Percentiles rank a stretch among this genome's conserved stretches.
phyloP scores from a whole-genome alignment of 2,888 invertebrate species.

The Biston stratarius region DNA sequence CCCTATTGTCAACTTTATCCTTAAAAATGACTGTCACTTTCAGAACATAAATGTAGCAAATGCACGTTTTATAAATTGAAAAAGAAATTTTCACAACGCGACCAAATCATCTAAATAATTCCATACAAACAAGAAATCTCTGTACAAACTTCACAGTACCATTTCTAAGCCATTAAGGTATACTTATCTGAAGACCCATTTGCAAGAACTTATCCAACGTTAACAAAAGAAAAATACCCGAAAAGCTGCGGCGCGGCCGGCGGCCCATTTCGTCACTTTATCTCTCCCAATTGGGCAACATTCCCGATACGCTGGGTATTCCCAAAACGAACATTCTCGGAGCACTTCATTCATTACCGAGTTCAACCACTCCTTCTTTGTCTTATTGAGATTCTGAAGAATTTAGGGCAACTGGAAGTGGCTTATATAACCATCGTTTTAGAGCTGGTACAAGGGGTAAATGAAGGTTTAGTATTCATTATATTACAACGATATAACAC shows the following conservation, averaged over 20 bases:
- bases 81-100: too few species aligned
- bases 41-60: too few species aligned
- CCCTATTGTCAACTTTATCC: too few species aligned
- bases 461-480: neutral
- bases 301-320: conserved; percentile 56
- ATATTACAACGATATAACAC: too few species aligned
- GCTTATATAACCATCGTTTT: neutral
- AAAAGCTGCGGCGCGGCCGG: conserved; percentile 53
- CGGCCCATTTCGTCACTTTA: conserved; percentile 64
- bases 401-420: conserved; percentile 45
- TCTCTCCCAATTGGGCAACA: conserved; percentile 62
- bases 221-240: conserved; percentile 62
- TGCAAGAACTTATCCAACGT: conserved; percentile 26
- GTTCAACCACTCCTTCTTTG: conserved; percentile 55
- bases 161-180: conserved; percentile 24
- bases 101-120: neutral
- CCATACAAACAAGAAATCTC: neutral
- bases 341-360: conserved; percentile 68
- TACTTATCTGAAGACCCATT: conserved; percentile 32
- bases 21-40: too few species aligned
- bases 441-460: neutral
- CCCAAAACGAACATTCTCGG: conserved; percentile 59
- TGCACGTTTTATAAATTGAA: too few species aligned
- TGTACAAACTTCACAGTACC: conserved; percentile 2
- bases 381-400: conserved; percentile 50